Evolutionary conservation across 2,888 invertebrate genomes (phyloP), one percentile per base, ranked within the genome.

Genomic region (Orthonevra nobilis): DNA sequence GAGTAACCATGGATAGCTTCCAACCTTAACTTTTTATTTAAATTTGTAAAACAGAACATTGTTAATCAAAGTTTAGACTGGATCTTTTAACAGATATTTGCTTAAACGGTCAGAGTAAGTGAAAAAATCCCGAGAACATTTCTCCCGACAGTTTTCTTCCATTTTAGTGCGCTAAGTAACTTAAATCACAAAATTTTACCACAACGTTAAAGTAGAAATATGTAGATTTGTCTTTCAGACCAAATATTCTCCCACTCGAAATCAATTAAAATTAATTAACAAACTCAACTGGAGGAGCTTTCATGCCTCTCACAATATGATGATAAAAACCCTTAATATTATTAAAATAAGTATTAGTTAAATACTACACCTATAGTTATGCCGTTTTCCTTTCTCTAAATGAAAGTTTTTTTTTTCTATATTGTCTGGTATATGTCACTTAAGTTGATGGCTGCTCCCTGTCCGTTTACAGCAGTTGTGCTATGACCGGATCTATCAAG

Each of bases 401-500:
- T 48, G 54, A 48, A 42, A 48, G 26, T 20, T 61, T 46, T 42
- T 23, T 48, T 36, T 42, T 26, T 72, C 48, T 61, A 61, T 73
- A 73, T 79, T 79, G 79, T 79, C 73, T 79, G 79, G 73, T 77
- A 58, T 77, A 72, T 77, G 72, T 64, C 72, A 77, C 72, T 77
- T 64, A 60, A 77, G 34, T 61, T 23, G 52, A 61, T 66, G 44
- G 58, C 54, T 60, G 42, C 56, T 50, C 36, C 30, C 19, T 17
- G 20, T n/a, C n/a, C n/a, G 56, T 87, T 91, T 91, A 92, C 81
- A 92, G 91, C 82, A 97, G 91, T 88, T 96, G 96, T 84, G 94
- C 96, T 85, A 95, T 95, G 77, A 98, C 93, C 50, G 98, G 98
- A 88, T 97, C 95, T 82, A 96, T 92, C 81, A 98, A 92, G 87